Percentiles rank a stretch among this genome's conserved stretches.
Evolutionary conservation across 2,113 vertebrate genomes (phyloP).

Genomic region (Monarcha castaneiventris): DNA sequence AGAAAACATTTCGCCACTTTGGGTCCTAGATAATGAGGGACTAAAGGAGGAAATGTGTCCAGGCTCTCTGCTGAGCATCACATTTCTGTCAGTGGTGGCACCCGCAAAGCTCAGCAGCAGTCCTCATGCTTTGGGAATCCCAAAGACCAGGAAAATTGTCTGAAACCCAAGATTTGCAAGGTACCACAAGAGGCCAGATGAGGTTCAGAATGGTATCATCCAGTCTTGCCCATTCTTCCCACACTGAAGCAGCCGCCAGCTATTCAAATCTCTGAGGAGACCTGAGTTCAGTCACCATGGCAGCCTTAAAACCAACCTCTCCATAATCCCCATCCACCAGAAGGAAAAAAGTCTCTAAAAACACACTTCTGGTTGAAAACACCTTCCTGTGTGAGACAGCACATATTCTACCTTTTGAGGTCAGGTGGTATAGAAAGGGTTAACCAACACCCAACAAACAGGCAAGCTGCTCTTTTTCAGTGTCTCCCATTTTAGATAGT

Average conservation of each 20-base stretch:
- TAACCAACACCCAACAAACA: neutral
- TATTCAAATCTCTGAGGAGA: neutral
- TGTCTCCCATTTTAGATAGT: conserved; percentile 29
- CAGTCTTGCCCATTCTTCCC: neutral
- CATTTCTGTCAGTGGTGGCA: neutral
- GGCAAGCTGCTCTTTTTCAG: neutral
- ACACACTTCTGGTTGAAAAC: neutral
- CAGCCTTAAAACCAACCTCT: neutral
- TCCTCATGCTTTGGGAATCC: neutral
- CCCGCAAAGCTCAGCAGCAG: neutral
- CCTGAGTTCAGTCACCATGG: neutral
- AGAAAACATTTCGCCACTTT: neutral
- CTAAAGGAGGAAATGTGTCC: neutral
- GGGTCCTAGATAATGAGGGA: neutral
- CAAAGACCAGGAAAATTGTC: neutral
- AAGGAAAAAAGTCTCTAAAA: neutral
- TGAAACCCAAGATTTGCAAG: neutral
- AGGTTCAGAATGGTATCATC: neutral
- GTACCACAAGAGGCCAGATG: neutral
- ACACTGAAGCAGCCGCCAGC: neutral
- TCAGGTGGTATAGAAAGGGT: neutral
- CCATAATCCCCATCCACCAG: neutral
- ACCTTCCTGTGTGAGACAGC: neutral
- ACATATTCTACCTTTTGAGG: neutral
- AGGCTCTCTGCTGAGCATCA: neutral